Base-by-base conservation (phyloP, 2,888 invertebrate genomes). In the Idaea straminata region DNA sequence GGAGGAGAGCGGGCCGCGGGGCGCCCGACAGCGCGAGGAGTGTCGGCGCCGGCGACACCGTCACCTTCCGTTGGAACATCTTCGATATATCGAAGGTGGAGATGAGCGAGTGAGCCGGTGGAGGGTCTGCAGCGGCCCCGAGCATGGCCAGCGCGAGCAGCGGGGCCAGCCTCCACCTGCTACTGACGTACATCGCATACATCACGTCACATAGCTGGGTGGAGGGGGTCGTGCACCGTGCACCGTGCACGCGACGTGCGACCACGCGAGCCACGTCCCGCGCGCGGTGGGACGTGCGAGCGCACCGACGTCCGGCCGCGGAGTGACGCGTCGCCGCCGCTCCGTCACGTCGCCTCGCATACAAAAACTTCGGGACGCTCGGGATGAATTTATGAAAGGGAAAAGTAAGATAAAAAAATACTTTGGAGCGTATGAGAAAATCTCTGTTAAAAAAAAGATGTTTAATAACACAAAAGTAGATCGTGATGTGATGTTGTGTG, bases 1-100 rank as follows among this genome's bases (percentile, higher is more conserved):
- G 1, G 15, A 35, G 25, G 13, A 10, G 10, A 25, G 38, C 7
- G 36, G 35, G 47, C 15, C 57, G 62, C 35, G 62, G 47, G 59
- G 59, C 16, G 38, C 38, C n/a, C n/a, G n/a, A 7, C 25, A 36
- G 36, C 57, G 47, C 57, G n/a, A n/a, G n/a, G n/a, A n/a, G n/a
- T 38, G 35, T 59, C 35, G 59, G 2, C 59, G 60, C 62, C 16
- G 15, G 59, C 57, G 25, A 25, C 15, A 34, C n/a, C 36, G 47
- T 3, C 16, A 15, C 57, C 57, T n/a, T 57, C 35, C 61, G 5
- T 76, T 76, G 0, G 71, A 86, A 85, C 72, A 88, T 79, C 63
- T 83, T 86, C 0, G 88, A 85, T 64, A 91, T 81, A 64, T 91
- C 90, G 68, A 87, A 89, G 2, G 90, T 82, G 0, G 85, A 84